Conservation (phyloP, 2,797 vertebrate genomes). For the Merluccius polli region DNA sequence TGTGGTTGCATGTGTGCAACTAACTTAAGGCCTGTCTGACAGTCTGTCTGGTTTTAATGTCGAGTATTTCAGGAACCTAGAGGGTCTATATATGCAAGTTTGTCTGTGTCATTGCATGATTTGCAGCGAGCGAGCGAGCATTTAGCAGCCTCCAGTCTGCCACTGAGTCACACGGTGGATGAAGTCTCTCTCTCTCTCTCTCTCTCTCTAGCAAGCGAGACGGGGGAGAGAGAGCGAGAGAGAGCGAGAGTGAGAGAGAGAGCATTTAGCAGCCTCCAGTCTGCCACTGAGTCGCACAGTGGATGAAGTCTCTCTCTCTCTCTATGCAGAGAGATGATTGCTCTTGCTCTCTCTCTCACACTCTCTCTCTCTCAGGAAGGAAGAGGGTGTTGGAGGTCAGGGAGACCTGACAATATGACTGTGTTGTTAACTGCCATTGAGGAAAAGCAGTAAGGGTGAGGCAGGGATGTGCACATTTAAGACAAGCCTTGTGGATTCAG, state of each 20-base stretch:
- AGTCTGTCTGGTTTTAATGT: neutral
- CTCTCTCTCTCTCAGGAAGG: too few relatives aligned
- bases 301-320: slow-evolving; percentile 11
- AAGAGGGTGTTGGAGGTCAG: neutral
- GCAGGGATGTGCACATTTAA: neutral
- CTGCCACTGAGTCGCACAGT: slow-evolving; percentile 40
- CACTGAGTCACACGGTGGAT: slow-evolving; percentile 38
- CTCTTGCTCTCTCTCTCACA: too few relatives aligned
- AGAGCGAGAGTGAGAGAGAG: slow-evolving; percentile 51
- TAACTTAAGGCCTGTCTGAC: neutral
- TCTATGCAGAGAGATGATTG: too few relatives aligned
- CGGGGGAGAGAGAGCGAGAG: too few relatives aligned
- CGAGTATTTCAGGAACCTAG: slow-evolving; percentile 15
- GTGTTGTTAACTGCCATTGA: slow-evolving; percentile 6
- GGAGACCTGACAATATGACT: neutral
- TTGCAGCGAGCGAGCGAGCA: slow-evolving; percentile 52
- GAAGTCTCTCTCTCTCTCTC: neutral
- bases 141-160: slow-evolving; percentile 49
- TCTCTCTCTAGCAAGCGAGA: too few relatives aligned
- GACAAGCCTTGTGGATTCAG: too few relatives aligned
- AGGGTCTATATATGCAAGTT: neutral
- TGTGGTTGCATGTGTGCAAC: neutral
- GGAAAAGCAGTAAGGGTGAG: neutral
- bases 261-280: slow-evolving; percentile 49
- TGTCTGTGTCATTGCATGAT: slow-evolving; percentile 23